These are phyloP conservation scores for Chrysolina americana DNA, from an alignment of 2,888 invertebrate genomes.

Conservation along the genomic window DNA sequence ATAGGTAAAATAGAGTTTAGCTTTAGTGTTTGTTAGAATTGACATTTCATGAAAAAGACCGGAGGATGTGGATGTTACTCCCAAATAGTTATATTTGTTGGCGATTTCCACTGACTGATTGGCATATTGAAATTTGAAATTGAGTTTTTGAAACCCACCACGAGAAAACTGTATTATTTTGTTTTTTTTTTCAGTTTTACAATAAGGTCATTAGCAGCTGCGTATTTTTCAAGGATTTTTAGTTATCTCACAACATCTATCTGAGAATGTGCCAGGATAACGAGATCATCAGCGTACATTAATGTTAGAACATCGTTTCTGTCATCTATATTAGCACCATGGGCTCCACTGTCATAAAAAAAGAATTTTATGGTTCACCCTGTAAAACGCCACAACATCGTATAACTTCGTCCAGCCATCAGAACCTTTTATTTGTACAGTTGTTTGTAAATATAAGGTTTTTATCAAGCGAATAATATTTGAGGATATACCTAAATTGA, in stretches of 20 bases:
- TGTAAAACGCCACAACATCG: conserved; percentile 27
- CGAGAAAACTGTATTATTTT: conserved; percentile 4
- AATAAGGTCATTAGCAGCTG: background rate
- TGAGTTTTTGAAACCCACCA: conserved; percentile 2
- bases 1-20: background rate
- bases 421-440: conserved; percentile 16
- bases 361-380: conserved; percentile 31
- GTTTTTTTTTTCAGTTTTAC: background rate
- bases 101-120: background rate
- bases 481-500: conserved; percentile 8
- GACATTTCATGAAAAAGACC: conserved; percentile 21
- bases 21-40: background rate
- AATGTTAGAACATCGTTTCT: conserved; percentile 27
- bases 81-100: conserved; percentile 25
- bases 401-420: conserved; percentile 3
- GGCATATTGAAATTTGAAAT: conserved; percentile 13
- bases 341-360: conserved; percentile 15
- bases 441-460: background rate
- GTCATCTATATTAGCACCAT: conserved; percentile 33
- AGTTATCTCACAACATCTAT: conserved; percentile 26
- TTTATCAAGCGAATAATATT: background rate
- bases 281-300: conserved; percentile 32
- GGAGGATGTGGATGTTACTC: conserved; percentile 31
- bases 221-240: conserved; percentile 18
- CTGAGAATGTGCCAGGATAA: conserved; percentile 31